Conservation (phyloP, 1,140 invertebrate genomes). For the Gryllus bimaculatus region DNA sequence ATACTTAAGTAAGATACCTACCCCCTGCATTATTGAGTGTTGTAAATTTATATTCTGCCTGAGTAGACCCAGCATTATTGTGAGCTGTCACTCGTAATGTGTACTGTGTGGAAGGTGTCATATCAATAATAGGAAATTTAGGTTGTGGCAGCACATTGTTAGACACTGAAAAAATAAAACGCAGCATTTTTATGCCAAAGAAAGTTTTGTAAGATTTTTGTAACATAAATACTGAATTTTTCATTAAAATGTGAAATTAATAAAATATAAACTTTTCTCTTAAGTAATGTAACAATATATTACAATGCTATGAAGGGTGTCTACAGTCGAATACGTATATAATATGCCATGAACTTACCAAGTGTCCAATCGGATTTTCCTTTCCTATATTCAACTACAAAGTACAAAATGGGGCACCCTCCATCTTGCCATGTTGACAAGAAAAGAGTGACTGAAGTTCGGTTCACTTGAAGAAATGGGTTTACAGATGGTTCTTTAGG, state of each 20-base stretch:
- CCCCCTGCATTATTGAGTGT: constrained; percentile 48
- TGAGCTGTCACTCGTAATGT: constrained; percentile 53
- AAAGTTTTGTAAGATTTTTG: too few relatives aligned
- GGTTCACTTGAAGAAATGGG: constrained; percentile 45
- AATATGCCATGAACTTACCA: constrained; percentile 28
- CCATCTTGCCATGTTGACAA: constrained; percentile 53
- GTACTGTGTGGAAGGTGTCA: constrained; percentile 57
- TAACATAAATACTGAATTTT: too few relatives aligned
- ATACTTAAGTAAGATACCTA: constrained; percentile 25
- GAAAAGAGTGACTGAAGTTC: constrained; percentile 50
- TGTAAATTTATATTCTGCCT: constrained; percentile 52
- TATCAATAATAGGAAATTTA: constrained; percentile 39
- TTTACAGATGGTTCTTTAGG: constrained; percentile 39
- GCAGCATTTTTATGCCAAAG: background rate
- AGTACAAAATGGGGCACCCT: constrained; percentile 53
- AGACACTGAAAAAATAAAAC: constrained; percentile 33
- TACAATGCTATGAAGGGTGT: too few relatives aligned
- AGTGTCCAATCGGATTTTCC: constrained; percentile 49
- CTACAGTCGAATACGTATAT: too few relatives aligned
- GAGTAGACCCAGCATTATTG: constrained; percentile 60
- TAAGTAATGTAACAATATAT: too few relatives aligned
- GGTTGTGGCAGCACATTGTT: constrained; percentile 41
- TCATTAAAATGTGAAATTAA: too few relatives aligned
- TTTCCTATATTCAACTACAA: constrained; percentile 52
- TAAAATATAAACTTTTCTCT: too few relatives aligned